phyloP scores from a whole-genome alignment of 2,888 invertebrate genomes.

The Lithosia quadra region DNA sequence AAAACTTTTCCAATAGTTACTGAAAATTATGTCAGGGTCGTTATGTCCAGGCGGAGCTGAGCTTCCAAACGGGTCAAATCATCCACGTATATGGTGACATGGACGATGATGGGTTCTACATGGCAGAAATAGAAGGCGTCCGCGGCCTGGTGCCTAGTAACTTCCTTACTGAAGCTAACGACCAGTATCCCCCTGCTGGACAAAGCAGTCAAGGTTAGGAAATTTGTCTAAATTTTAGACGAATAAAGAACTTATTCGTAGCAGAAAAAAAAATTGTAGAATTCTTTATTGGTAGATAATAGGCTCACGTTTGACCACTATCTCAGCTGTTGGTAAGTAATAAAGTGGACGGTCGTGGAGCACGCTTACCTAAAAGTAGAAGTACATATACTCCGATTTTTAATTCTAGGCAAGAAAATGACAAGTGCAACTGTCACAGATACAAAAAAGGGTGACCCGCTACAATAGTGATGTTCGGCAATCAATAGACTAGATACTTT shows the following conservation, averaged over 20 bases:
- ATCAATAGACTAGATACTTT: too few species aligned
- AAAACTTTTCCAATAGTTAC: conserved; percentile 46
- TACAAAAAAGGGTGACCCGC: too few species aligned
- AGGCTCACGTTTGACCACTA: too few species aligned
- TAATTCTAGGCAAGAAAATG: too few species aligned
- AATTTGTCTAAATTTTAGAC: background rate
- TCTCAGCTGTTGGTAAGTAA: too few species aligned
- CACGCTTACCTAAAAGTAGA: too few species aligned
- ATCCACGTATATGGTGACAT: conserved; percentile 99
- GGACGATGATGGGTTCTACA: conserved; percentile 99
- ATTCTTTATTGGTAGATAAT: too few species aligned
- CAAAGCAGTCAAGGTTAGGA: conserved; percentile 87
- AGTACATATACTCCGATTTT: too few species aligned
- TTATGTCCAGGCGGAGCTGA: conserved; percentile 94
- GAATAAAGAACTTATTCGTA: background rate
- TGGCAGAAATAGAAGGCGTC: conserved; percentile 98
- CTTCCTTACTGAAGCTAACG: conserved; percentile 94
- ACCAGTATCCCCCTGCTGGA: conserved; percentile 82
- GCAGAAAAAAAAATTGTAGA: too few species aligned
- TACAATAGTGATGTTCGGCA: too few species aligned
- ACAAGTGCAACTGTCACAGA: too few species aligned
- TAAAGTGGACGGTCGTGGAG: too few species aligned
- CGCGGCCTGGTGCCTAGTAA: conserved; percentile 99
- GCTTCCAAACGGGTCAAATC: conserved; percentile 98
- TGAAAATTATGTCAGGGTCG: conserved; percentile 30